These are phyloP conservation scores for Calliphora vomitoria DNA, from an alignment of 2,888 invertebrate genomes.

Conservation along the genomic window DNA sequence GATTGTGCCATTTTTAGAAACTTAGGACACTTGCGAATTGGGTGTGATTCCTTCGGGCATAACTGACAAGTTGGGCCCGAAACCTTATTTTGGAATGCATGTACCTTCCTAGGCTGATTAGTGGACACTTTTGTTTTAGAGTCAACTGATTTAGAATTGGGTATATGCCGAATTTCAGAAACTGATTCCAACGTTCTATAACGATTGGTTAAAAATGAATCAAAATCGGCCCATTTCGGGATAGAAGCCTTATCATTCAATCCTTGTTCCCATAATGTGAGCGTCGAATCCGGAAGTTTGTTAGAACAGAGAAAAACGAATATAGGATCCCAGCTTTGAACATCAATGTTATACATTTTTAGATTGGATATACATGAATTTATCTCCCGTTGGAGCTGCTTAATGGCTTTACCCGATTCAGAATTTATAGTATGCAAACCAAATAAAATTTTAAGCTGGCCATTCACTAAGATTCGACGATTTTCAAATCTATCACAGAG, in stretches of 20 bases:
- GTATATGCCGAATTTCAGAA: neutral
- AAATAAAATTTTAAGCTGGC: slow-evolving; percentile 15
- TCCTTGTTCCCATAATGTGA: neutral
- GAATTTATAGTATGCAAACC: neutral
- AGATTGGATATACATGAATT: slow-evolving; percentile 22
- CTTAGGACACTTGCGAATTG: slow-evolving; percentile 20
- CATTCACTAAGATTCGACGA: slow-evolving; percentile 5
- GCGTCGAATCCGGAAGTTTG: neutral
- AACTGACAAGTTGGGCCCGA: neutral
- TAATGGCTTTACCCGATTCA: neutral
- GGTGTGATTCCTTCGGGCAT: neutral
- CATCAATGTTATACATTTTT: neutral
- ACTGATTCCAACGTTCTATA: neutral
- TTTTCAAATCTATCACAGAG: slow-evolving; percentile 42
- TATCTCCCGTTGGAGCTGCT: slow-evolving; percentile 9
- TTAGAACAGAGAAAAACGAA: slow-evolving; percentile 16
- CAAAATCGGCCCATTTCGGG: neutral
- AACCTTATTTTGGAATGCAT: neutral
- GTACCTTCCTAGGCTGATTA: neutral
- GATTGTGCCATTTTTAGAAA: neutral
- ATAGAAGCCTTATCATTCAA: neutral
- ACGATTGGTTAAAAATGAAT: slow-evolving; percentile 1
- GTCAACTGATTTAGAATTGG: neutral
- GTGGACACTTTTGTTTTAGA: neutral
- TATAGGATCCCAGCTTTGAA: slow-evolving; percentile 29